Percentiles rank a stretch among this genome's conserved stretches.
Evolutionary conservation across 2,113 vertebrate genomes (phyloP).

Genomic region (Tamias sibiricus): DNA sequence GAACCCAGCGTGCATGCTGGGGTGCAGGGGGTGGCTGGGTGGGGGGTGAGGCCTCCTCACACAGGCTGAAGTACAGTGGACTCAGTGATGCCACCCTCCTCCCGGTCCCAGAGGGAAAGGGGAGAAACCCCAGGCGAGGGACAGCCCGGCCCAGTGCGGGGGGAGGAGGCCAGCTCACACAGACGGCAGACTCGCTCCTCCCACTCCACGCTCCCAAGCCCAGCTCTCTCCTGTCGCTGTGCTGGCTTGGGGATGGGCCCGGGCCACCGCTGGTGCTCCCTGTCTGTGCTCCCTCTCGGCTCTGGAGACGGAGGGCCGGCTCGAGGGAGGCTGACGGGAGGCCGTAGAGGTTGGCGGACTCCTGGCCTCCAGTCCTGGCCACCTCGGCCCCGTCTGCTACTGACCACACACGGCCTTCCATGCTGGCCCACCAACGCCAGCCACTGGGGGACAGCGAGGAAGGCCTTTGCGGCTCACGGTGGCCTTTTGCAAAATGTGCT

Average conservation of each 20-base stretch:
- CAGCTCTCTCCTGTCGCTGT: neutral
- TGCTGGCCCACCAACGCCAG: constrained; percentile 61
- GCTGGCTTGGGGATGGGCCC: neutral
- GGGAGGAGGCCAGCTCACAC: neutral
- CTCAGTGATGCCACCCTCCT: accelerated
- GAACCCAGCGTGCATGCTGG: no score
- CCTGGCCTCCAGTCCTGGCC: constrained; percentile 65
- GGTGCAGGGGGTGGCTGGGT: no score
- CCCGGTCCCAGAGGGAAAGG: no score
- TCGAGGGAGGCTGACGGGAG: neutral
- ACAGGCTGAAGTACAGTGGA: neutral
- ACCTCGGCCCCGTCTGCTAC: constrained; percentile 47
- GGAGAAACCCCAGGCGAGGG: accelerated
- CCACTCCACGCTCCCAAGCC: accelerated
- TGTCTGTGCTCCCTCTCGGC: constrained; percentile 48
- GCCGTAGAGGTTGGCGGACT: constrained; percentile 57
- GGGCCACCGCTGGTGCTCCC: neutral
- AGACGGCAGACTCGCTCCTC: neutral
- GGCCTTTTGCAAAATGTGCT: constrained; percentile 68
- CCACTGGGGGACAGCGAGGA: constrained; percentile 67
- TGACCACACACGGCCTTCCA: constrained; percentile 14
- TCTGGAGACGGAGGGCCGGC: neutral
- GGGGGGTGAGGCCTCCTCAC: neutral
- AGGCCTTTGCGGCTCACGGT: constrained; percentile 66
- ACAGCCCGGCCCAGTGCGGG: neutral